Evolutionary conservation across 2,797 vertebrate species (phyloP).

Genomic region (Acrocephalus scirpaceus): DNA sequence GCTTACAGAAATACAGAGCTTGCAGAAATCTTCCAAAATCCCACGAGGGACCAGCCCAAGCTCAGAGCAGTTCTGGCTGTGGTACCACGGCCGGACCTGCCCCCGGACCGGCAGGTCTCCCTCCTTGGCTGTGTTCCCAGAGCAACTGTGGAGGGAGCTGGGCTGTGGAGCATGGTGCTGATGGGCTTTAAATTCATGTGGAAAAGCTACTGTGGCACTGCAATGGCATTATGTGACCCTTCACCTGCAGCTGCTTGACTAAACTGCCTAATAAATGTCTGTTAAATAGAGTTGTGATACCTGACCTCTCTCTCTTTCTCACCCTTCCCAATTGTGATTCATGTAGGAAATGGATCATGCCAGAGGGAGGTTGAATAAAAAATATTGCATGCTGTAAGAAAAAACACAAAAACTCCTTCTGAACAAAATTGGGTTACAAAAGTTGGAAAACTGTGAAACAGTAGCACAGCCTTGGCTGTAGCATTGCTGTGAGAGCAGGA

Average conservation of each 20-base stretch:
- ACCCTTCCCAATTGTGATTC: background rate
- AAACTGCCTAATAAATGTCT: constrained; percentile 34
- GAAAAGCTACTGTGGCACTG: background rate
- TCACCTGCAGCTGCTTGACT: background rate
- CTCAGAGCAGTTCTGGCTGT: background rate
- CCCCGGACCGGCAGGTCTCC: background rate
- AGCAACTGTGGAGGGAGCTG: background rate
- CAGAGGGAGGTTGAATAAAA: background rate
- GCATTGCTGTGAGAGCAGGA: accelerated
- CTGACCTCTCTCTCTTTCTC: background rate
- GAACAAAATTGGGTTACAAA: background rate
- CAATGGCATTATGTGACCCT: background rate
- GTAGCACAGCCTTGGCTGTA: background rate
- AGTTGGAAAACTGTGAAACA: background rate
- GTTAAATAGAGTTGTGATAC: background rate
- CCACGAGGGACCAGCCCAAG: accelerated
- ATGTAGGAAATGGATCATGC: background rate
- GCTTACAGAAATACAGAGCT: background rate
- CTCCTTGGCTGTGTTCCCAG: background rate
- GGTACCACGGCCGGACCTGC: background rate
- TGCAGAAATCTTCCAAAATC: background rate
- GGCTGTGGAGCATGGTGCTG: background rate
- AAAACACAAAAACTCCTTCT: background rate
- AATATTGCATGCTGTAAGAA: background rate
- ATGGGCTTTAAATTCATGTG: background rate